Base-by-base conservation (phyloP, 2,888 invertebrate genomes). In the Cyaniris semiargus region DNA sequence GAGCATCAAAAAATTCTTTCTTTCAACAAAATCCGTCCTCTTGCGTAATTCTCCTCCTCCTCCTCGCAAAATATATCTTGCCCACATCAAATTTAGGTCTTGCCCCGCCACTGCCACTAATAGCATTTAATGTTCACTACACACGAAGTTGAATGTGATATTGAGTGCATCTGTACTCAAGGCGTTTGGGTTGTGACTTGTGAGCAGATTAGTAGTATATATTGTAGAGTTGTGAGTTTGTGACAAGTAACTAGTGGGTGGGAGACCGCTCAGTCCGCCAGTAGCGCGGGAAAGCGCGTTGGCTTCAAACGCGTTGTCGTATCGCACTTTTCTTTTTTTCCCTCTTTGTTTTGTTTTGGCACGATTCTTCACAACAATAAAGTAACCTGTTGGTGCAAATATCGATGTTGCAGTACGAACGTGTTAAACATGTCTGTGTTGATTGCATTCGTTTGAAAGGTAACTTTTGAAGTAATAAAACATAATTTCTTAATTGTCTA, bases 251-350 rank as follows among this genome's bases (percentile, higher is more conserved):
- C n/a, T 58, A 58, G 58, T 23, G 23, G 23, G 66, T 66, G 66
- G 66, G 27, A 27, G 66, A 27, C 60, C 66, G 13, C 13, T 72
- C 34, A 71, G 78, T 78, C 78, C 79, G 82, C 80, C 83, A 91
- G 91, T 90, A 80, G 85, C 89, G 91, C 91, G 91, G 87, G 88
- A 89, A 89, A 85, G 82, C 85, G 87, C 87, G 83, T 31, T 78
- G 82, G 76, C 84, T 31, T 34, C 77, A 81, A 86, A 80, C 81
- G 86, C 66, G 75, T 80, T 79, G 78, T 77, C 48, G 60, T 60
- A 13, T 23, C 48, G 48, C 8, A 23, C n/a, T 21, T 21, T 21
- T 27, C 27, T 27, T 23, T 23, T 10, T 23, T 48, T 74, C 3
- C 44, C 18, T 15, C 53, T 74, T 74, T 74, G 74, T 74, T 74